These are phyloP conservation scores for Cherax quadricarinatus DNA, from an alignment of 1,140 invertebrate genomes.

Conservation along the genomic window DNA sequence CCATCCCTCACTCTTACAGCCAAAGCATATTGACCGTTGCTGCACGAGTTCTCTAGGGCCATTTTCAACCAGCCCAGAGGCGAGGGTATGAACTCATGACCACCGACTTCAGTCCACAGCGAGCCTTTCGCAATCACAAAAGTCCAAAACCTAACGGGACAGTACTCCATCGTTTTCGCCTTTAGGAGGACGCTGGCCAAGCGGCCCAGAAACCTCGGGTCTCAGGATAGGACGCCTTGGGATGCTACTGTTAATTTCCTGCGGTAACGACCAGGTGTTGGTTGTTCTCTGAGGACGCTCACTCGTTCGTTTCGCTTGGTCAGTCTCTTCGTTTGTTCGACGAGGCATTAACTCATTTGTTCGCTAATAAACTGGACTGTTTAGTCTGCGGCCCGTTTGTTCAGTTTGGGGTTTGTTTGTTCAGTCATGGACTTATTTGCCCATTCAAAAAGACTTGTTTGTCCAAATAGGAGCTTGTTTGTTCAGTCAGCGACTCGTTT, in stretches of 20 bases:
- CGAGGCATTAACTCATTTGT: no score
- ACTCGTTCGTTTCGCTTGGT: no score
- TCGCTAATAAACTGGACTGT: no score
- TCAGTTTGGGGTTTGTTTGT: background rate
- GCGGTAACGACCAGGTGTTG: background rate
- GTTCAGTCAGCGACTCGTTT: background rate
- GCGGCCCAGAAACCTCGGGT: background rate
- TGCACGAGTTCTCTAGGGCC: background rate
- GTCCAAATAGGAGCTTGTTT: background rate
- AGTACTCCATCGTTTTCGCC: constrained; percentile 42
- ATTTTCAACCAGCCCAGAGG: background rate
- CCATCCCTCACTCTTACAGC: background rate
- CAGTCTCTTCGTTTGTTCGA: no score
- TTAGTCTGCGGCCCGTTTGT: background rate
- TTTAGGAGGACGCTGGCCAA: constrained; percentile 6
- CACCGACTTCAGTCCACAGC: constrained; percentile 2
- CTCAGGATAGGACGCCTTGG: background rate
- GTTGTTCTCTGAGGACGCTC: background rate
- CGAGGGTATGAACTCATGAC: background rate
- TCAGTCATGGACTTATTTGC: background rate
- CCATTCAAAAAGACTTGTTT: no score
- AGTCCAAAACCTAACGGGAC: constrained; percentile 30
- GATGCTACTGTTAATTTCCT: background rate
- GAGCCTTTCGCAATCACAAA: constrained; percentile 38
- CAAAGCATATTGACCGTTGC: background rate